These are phyloP conservation scores for Amphiduros pacificus DNA, from an alignment of 2,888 invertebrate species.

Conservation along the genomic window DNA sequence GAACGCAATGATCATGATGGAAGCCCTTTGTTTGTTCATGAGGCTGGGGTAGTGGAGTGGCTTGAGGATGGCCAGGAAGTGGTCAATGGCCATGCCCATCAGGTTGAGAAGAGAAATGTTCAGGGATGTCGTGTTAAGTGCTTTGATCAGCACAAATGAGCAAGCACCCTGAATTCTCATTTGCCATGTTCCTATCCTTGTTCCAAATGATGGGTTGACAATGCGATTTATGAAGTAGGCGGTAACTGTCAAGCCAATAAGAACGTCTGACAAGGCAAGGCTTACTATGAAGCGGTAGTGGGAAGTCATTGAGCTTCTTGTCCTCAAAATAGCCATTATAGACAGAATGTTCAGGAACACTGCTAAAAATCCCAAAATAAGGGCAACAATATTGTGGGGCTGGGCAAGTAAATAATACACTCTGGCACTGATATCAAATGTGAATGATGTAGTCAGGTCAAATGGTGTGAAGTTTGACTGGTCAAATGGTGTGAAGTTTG, in stretches of 20 bases:
- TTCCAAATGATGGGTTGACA: conserved; percentile 28
- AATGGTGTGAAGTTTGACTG: no score
- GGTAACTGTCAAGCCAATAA: conserved; percentile 41
- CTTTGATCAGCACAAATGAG: conserved; percentile 36
- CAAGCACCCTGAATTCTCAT: conserved; percentile 36
- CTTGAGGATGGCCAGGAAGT: conserved; percentile 30
- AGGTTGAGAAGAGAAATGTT: conserved; percentile 36
- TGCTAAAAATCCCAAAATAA: conserved; percentile 31
- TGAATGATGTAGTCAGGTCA: no score
- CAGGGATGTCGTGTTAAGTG: conserved; percentile 40
- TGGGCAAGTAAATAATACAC: conserved; percentile 3
- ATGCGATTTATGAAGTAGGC: conserved; percentile 38
- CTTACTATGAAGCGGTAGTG: conserved; percentile 47
- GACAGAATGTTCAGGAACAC: conserved; percentile 39
- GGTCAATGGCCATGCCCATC: conserved; percentile 33
- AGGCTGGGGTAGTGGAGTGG: conserved; percentile 29
- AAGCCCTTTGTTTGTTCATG: conserved; percentile 21
- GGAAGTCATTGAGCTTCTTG: conserved; percentile 34
- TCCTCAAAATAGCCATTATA: conserved; percentile 39
- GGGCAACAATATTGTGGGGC: conserved; percentile 20
- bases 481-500: no score
- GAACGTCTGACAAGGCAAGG: conserved; percentile 40
- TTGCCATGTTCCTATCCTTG: conserved; percentile 19
- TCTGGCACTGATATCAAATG: conserved; percentile 7
- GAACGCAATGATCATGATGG: conserved; percentile 22